Base-by-base conservation (phyloP, 2,888 invertebrate species). In the Rhingia campestris region DNA sequence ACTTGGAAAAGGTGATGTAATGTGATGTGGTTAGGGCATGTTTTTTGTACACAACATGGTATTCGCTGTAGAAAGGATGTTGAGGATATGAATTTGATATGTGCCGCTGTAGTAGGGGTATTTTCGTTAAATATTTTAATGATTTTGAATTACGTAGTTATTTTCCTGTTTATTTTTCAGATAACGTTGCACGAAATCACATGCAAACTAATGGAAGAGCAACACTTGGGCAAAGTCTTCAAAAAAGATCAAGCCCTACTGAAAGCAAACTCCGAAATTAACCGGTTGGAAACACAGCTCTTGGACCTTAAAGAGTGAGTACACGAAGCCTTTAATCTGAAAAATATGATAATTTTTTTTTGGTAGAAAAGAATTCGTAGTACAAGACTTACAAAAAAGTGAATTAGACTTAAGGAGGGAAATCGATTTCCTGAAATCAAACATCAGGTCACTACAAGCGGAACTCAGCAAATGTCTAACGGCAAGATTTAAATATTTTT, bases 391-490 rank as follows among this genome's bases (percentile, higher is more conserved):
- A 10, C 59, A 35, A 5, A 80, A 75, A 30, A 35, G 66, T 1
- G 84, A 54, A 61, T 66, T 0, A n/a, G 81, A 6, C 64, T 86
- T 88, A 6, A 87, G 86, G 12, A 61, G 84, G 4, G 88, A 90
- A 79, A 79, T 89, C 4, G 87, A 88, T 30, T 66, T 66, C 6
- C 54, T 81, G 0, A 69, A 63, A 9, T 54, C 14, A 0, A 86
- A 87, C 3, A 39, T 72, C 4, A 32, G 4, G 6, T 76, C 72
- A 0, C 66, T 90, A 12, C 87, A 88, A 22, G 87, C 85, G 10
- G 88, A 87, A 35, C 86, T 91, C n/a, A 87, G 88, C 3, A 87
- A 87, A 66, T 89, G 89, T 0, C 49, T 90, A 63, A 87, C 87
- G 3, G 88, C 88, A 45, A 89, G 90, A 4, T 63, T 90, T 0